These are phyloP conservation scores for Sisor rabdophorus DNA, from an alignment of 2,113 vertebrate species.

Conservation along the genomic window DNA sequence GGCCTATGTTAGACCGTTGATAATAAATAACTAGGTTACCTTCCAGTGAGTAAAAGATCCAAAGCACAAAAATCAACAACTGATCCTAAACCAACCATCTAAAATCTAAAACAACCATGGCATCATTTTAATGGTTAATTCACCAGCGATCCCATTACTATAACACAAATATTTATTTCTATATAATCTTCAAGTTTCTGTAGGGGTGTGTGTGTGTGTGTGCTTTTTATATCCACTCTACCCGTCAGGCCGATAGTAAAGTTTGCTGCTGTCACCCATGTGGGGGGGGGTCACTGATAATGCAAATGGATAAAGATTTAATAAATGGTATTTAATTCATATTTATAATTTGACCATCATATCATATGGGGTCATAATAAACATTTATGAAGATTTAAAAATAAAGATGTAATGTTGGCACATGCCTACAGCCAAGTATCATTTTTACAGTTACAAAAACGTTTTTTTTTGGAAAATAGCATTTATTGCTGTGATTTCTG, in stretches of 20 bases:
- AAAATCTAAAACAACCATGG: too few species aligned
- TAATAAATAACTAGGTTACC: neutral
- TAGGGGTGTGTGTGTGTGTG: too few species aligned
- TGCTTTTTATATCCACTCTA: neutral
- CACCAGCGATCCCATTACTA: too few species aligned
- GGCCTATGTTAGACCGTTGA: neutral
- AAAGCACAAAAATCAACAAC: neutral
- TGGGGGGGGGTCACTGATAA: neutral
- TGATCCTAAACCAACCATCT: too few species aligned
- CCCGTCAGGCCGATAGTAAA: neutral
- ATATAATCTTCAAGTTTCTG: neutral
- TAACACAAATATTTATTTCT: neutral
- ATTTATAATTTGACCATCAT: neutral
- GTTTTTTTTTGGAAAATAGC: neutral
- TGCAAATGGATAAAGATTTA: neutral
- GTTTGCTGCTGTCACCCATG: neutral
- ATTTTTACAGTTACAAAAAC: conserved; percentile 13
- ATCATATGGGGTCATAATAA: neutral
- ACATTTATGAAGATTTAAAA: neutral
- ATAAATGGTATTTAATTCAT: neutral
- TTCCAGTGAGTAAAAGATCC: too few species aligned
- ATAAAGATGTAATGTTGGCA: neutral
- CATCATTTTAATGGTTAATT: too few species aligned
- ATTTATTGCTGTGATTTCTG: neutral
- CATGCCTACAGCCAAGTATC: conserved; percentile 22